Conservation (phyloP, 2,797 vertebrate species). For the Xyrichtys novacula region DNA sequence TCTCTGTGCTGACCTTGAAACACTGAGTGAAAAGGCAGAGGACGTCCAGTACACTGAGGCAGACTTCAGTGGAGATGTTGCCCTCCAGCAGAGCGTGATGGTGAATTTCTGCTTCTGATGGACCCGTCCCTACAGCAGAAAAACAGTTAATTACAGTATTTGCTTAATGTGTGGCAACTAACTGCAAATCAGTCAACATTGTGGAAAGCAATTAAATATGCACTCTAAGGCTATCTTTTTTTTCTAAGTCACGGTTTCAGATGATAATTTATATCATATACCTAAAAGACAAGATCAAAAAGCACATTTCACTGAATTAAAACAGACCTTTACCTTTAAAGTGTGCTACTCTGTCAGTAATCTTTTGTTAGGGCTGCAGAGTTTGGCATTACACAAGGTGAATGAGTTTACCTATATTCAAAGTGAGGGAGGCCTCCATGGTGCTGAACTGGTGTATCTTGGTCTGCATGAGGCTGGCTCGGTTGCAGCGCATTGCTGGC, state of each 20-base stretch:
- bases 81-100: slow-evolving; percentile 95
- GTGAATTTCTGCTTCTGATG: slow-evolving; percentile 92
- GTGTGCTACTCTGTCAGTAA: too few relatives aligned
- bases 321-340: too few relatives aligned
- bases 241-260: too few relatives aligned
- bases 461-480: slow-evolving; percentile 89
- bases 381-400: neutral
- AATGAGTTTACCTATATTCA: slow-evolving; percentile 89
- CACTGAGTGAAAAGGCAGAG: slow-evolving; percentile 93
- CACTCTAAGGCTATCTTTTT: too few relatives aligned
- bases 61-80: slow-evolving; percentile 92
- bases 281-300: too few relatives aligned
- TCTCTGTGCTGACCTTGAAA: slow-evolving; percentile 92
- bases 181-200: too few relatives aligned
- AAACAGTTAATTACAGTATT: slow-evolving; percentile 22
- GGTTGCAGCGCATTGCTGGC: slow-evolving; percentile 91
- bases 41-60: slow-evolving; percentile 92
- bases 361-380: too few relatives aligned
- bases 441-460: slow-evolving; percentile 93
- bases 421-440: slow-evolving; percentile 93
- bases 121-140: slow-evolving; percentile 83
- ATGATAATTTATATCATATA: too few relatives aligned
- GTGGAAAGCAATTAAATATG: too few relatives aligned
- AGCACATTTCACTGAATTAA: too few relatives aligned
- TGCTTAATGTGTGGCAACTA: neutral